Conservation (phyloP, 2,113 vertebrate genomes). For the Hemiprocne comata region DNA sequence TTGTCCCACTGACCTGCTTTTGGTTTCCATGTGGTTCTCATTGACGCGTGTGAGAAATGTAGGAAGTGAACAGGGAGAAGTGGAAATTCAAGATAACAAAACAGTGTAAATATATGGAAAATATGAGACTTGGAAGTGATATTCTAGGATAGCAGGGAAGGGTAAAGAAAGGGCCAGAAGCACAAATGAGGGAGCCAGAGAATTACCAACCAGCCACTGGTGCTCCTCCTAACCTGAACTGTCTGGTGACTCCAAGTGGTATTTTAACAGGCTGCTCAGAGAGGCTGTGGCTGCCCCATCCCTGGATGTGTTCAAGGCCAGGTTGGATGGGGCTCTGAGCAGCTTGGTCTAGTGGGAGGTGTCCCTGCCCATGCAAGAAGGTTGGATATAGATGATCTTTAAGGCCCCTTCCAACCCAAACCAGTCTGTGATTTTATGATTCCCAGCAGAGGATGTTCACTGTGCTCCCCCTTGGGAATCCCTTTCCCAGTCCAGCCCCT, state of each 20-base stretch:
- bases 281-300: no score
- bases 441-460: background rate
- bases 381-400: no score
- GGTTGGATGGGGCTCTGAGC: no score
- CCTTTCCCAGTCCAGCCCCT: background rate
- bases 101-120: background rate
- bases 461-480: background rate
- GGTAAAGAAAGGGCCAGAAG: background rate
- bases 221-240: background rate
- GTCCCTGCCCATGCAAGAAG: no score
- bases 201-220: fast-evolving
- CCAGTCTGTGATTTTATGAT: no score
- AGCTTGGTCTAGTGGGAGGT: no score
- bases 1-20: conserved; percentile 44
- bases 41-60: background rate
- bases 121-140: background rate
- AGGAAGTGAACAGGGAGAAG: background rate
- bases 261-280: no score
- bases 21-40: background rate
- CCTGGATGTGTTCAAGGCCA: no score
- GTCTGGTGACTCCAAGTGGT: fast-evolving
- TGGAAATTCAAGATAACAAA: background rate
- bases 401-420: no score
- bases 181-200: background rate
- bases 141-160: background rate